These are phyloP conservation scores for Nothoprocta perdicaria DNA, from an alignment of 2,113 vertebrate genomes.

Conservation along the genomic window DNA sequence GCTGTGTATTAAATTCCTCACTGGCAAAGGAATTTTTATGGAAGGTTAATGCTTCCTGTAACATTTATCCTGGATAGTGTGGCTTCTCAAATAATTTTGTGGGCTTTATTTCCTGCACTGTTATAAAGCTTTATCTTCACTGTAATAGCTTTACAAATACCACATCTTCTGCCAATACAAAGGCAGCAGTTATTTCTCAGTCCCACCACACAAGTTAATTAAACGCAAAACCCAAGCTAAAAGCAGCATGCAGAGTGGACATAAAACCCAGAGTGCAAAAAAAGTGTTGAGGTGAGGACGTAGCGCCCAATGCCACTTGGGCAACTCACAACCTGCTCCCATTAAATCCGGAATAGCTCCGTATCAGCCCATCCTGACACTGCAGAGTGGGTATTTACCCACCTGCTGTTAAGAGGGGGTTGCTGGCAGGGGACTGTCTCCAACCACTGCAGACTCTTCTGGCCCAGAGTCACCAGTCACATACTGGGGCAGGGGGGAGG, in stretches of 20 bases:
- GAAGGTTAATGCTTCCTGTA: conserved; percentile 77
- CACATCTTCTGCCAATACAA: conserved; percentile 50
- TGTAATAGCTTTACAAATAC: conserved; percentile 60
- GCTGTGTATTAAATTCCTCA: conserved; percentile 74
- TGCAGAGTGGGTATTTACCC: background rate
- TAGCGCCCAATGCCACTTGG: background rate
- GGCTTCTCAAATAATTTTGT: conserved; percentile 72
- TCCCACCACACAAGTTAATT: conserved; percentile 54
- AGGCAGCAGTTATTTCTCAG: conserved; percentile 53
- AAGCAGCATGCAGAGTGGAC: background rate
- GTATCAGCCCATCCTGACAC: background rate
- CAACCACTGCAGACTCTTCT: rapidly evolving
- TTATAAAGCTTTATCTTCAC: conserved; percentile 70
- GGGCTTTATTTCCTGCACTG: conserved; percentile 68
- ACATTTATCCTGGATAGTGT: conserved; percentile 73
- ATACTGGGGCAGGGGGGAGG: background rate
- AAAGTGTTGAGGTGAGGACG: rapidly evolving
- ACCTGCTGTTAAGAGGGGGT: background rate
- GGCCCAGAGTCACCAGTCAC: background rate
- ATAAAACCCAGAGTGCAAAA: conserved; percentile 6
- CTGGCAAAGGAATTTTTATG: conserved; percentile 74
- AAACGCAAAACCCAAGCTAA: conserved; percentile 53
- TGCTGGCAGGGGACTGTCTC: background rate
- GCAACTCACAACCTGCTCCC: background rate
- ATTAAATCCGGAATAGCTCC: background rate